phyloP scores from a whole-genome alignment of 2,797 vertebrate species.

The Coracias cyanogaster region DNA sequence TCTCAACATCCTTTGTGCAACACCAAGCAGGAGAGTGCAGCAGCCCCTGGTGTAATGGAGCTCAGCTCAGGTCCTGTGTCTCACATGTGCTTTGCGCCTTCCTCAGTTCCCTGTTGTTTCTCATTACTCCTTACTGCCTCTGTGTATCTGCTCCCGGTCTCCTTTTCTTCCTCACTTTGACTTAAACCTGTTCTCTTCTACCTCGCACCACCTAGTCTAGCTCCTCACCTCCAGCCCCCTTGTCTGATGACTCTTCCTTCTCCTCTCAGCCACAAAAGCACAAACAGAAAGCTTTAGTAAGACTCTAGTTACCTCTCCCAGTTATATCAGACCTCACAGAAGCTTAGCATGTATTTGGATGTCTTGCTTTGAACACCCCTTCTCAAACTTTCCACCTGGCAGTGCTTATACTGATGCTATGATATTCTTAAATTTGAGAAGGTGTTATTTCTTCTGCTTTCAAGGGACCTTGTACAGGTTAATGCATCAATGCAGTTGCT shows the following conservation, averaged over 20 bases:
- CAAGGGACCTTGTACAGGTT: background rate
- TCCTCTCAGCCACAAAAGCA: background rate
- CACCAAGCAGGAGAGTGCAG: background rate
- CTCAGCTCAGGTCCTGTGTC: accelerated
- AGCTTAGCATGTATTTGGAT: background rate
- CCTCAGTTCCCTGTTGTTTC: background rate
- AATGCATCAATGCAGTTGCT: background rate
- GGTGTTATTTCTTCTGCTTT: background rate
- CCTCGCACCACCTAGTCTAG: background rate
- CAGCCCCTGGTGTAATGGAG: background rate
- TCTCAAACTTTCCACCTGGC: background rate
- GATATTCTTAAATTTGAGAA: background rate
- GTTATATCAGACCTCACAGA: background rate
- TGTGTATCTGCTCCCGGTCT: background rate
- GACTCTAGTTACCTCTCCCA: background rate
- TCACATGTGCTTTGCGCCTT: background rate
- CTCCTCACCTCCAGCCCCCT: background rate
- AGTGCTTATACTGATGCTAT: background rate
- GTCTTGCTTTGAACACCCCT: background rate
- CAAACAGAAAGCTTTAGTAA: background rate
- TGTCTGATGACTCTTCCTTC: background rate
- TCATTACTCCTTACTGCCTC: background rate
- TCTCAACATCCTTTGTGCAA: background rate
- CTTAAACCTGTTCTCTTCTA: background rate
- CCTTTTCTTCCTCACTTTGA: background rate